Base-by-base conservation (phyloP, 2,113 vertebrate species). In the Passer montanus region DNA sequence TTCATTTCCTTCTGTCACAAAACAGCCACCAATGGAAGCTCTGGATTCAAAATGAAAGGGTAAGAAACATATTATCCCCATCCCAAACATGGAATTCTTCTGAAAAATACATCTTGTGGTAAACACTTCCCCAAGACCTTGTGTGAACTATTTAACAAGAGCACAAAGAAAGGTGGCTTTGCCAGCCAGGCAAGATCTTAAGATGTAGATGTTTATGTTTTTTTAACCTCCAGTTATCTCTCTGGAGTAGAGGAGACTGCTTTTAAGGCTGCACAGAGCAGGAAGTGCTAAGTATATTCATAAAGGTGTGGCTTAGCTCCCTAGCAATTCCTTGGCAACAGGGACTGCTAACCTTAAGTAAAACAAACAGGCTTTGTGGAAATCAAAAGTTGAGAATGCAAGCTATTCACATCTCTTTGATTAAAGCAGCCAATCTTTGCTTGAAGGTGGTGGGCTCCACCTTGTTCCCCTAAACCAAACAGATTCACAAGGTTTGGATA, bases 241-340 rank as follows among this genome's bases (percentile, higher is more conserved):
- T 81, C 62, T 63, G 68, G 72, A 67, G 33, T 30, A n/a, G 11
- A 83, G 75, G 68, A 91, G 60, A 28, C 41, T 87, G 87, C 75
- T 94, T 50, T 89, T 69, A 76, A 80, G 76, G 87, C 72, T 90
- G 10, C 20, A 13, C 59, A 39, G 50, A 80, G 83, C 90, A 92
- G 92, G 93, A 96, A 95, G 83, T 68, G 80, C 87, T 74, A 81
- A 63, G 75, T 89, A 67, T 75, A 67, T 87, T 90, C 95, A 64
- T 66, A 87, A 95, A 96, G 96, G 97, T 96, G 97, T 94, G 97
- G 77, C 85, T 91, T 90, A 82, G 74, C 86, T 96, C 87, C 95
- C 67, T 90, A 47, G 82, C 94, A 90, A 91, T 93, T 62, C 95
- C 92, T 91, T 96, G 87, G 94, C 81, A 96, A 97, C 94, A 55